Conservation (phyloP, 2,797 vertebrate genomes). For the Betta splendens region DNA sequence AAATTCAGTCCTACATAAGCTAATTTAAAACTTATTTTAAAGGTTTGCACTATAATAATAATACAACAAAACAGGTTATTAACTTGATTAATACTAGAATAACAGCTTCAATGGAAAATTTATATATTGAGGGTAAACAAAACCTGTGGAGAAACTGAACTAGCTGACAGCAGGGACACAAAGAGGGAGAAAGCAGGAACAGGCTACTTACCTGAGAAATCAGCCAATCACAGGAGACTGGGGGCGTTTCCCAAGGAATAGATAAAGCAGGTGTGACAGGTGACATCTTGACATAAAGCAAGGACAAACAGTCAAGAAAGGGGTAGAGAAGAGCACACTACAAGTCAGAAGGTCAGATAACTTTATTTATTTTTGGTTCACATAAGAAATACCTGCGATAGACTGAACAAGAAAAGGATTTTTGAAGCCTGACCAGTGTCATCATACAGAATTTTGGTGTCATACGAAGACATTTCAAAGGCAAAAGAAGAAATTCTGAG, state of each 20-base stretch:
- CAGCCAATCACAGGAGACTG: slow-evolving; percentile 73
- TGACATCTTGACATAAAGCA: slow-evolving; percentile 78
- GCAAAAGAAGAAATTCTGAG: slow-evolving; percentile 26
- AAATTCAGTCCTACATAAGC: too few species aligned
- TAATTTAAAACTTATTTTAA: too few species aligned
- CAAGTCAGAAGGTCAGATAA: slow-evolving; percentile 8
- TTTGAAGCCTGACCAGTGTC: slow-evolving; percentile 8
- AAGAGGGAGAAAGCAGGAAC: slow-evolving; percentile 38
- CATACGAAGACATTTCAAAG: slow-evolving; percentile 28
- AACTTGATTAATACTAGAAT: slow-evolving; percentile 29
- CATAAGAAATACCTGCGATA: slow-evolving; percentile 16
- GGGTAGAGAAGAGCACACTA: slow-evolving; percentile 30
- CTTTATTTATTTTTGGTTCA: slow-evolving; percentile 5
- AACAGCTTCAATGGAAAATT: slow-evolving; percentile 61
- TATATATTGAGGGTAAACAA: slow-evolving; percentile 60
- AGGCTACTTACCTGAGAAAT: slow-evolving; percentile 64
- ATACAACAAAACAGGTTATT: slow-evolving; percentile 18
- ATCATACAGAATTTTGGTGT: slow-evolving; percentile 7
- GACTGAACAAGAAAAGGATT: slow-evolving; percentile 35
- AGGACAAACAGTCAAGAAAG: slow-evolving; percentile 68
- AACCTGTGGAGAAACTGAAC: slow-evolving; percentile 61
- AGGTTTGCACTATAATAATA: too few species aligned
- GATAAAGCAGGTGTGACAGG: slow-evolving; percentile 83
- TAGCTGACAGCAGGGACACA: slow-evolving; percentile 64
- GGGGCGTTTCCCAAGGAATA: slow-evolving; percentile 76